Evolutionary conservation across 2,113 vertebrate genomes (phyloP).

Genomic region (Zosterops pallidus): DNA sequence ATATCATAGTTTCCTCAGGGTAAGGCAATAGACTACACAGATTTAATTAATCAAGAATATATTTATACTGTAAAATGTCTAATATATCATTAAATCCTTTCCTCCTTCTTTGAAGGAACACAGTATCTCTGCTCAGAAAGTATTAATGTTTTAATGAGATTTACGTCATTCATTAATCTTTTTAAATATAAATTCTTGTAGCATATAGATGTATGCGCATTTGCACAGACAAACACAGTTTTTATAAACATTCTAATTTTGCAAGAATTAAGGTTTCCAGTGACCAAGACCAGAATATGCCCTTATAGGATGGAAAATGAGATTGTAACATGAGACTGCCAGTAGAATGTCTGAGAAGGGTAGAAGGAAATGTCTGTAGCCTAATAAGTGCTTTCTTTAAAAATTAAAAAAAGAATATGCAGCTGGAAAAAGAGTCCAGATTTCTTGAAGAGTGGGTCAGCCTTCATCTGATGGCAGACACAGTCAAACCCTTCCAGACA

Average conservation of each 20-base stretch:
- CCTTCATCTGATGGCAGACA: not conserved
- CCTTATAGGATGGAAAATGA: not conserved
- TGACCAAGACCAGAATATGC: not conserved
- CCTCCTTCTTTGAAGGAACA: not conserved
- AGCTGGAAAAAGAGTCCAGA: not conserved
- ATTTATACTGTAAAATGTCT: constrained; percentile 67
- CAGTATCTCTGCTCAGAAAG: not conserved
- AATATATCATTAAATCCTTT: constrained; percentile 49
- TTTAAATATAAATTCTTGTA: not conserved
- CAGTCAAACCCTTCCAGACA: not conserved
- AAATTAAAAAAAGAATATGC: not conserved
- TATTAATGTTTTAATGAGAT: constrained; percentile 10
- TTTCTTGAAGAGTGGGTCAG: not conserved
- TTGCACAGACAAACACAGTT: not conserved
- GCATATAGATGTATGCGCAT: not conserved
- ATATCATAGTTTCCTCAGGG: constrained; percentile 63
- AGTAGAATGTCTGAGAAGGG: not conserved
- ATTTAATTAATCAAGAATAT: constrained; percentile 76
- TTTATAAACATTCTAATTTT: not conserved
- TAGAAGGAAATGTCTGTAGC: not conserved
- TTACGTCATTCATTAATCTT: not conserved
- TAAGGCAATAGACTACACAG: constrained; percentile 49
- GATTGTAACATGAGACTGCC: not conserved
- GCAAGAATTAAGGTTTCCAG: not conserved
- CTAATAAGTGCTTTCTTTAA: not conserved